Evolutionary conservation across 2,113 vertebrate species (phyloP).

Genomic region (Ovis aries): ARS-UI_Ramb_v3.0 NC_056054.1:252619501-252620000

Average conservation of each 20-base stretch:
- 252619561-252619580: neutral
- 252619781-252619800: neutral
- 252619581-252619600: conserved; percentile 5
- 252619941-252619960: neutral
- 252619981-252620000: neutral
- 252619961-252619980: neutral
- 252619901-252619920: neutral
- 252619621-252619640: neutral
- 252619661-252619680: neutral
- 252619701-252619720: neutral
- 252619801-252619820: neutral
- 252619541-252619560: neutral
- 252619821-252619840: conserved; percentile 7
- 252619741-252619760: neutral
- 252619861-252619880: neutral
- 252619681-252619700: neutral
- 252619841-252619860: neutral
- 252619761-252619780: neutral
- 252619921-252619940: neutral
- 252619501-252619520: neutral
- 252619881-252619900: neutral
- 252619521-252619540: neutral
- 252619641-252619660: neutral
- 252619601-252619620: conserved; percentile 28
- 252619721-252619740: neutral